These are phyloP conservation scores for Bubalus kerabau DNA, from an alignment of 2,113 vertebrate genomes.

Conservation along the genomic window DNA sequence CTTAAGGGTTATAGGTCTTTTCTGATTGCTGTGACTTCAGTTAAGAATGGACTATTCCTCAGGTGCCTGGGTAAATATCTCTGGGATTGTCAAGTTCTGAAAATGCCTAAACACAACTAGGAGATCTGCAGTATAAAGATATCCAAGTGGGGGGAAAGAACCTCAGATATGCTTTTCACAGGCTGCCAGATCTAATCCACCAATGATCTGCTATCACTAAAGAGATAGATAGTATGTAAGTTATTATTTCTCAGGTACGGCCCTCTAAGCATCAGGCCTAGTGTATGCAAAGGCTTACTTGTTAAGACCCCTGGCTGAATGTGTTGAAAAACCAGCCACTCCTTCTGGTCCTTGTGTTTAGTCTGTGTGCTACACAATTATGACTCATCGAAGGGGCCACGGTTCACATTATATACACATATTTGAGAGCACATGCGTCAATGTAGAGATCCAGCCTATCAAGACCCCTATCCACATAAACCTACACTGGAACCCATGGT, in stretches of 20 bases:
- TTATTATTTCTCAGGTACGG: neutral
- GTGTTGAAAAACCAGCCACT: neutral
- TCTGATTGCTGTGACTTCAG: neutral
- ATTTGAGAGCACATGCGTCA: neutral
- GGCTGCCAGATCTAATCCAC: neutral
- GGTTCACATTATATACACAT: neutral
- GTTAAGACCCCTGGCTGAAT: neutral
- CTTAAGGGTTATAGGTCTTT: neutral
- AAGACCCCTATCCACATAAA: neutral
- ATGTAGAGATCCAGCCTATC: neutral
- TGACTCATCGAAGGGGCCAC: neutral
- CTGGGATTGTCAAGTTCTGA: neutral
- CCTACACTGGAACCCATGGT: neutral
- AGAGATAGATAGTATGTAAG: neutral
- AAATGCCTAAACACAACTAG: neutral
- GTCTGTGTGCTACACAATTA: neutral
- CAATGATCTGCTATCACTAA: neutral
- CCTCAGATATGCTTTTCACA: neutral
- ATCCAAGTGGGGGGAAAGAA: neutral
- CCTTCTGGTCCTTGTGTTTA: neutral
- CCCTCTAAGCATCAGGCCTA: neutral
- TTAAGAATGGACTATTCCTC: neutral
- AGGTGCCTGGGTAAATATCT: neutral
- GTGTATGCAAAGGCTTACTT: neutral
- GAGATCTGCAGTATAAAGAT: neutral